Evolutionary conservation across 2,113 vertebrate genomes (phyloP).

Genomic region (Tyto alba): DNA sequence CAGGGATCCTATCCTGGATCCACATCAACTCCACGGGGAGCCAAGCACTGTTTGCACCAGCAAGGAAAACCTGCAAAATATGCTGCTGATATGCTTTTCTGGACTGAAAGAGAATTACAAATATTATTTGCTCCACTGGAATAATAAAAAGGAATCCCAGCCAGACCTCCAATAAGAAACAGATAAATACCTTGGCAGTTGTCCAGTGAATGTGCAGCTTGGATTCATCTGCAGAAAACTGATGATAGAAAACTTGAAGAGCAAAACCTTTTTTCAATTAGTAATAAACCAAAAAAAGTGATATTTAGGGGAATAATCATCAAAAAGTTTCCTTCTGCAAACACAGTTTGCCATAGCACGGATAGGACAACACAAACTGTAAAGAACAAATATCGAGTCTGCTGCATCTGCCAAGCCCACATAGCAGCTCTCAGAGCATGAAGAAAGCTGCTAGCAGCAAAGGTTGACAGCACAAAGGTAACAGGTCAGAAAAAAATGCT

Average conservation of each 20-base stretch:
- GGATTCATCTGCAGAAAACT: neutral
- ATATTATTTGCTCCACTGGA: neutral
- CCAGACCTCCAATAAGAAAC: neutral
- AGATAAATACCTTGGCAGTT: neutral
- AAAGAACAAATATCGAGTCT: neutral
- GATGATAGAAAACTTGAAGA: neutral
- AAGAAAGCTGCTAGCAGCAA: neutral
- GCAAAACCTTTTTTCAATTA: neutral
- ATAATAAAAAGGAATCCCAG: neutral
- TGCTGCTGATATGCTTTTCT: neutral
- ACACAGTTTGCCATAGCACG: accelerated
- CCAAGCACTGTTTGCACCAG: neutral
- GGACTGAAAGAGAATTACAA: neutral
- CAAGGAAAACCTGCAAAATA: neutral
- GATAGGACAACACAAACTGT: neutral
- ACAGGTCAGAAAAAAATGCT: accelerated
- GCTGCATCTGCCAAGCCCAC: neutral
- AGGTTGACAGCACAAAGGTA: accelerated
- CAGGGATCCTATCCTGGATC: neutral
- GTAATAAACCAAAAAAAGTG: neutral
- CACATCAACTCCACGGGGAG: neutral
- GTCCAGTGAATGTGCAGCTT: neutral
- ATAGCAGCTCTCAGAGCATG: neutral
- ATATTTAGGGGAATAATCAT: accelerated
- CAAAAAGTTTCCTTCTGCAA: neutral